Evolutionary conservation across 2,113 vertebrate genomes (phyloP), one percentile per base, ranked within the genome.

Genomic region (Bufo gargarizans): DNA sequence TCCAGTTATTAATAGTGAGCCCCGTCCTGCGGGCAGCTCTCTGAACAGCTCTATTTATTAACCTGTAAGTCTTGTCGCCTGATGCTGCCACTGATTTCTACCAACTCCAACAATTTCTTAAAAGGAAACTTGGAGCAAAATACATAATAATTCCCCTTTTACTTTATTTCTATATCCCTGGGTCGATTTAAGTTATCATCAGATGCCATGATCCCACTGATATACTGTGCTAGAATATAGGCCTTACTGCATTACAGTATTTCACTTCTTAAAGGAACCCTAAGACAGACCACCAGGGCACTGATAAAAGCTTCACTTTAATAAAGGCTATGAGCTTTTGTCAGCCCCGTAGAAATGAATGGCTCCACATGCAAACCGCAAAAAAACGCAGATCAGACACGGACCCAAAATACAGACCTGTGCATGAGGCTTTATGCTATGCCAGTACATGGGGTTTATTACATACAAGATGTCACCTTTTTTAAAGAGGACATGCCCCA

Each of bases 1-100:
- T 89, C 91, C 82, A 1, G 6, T 93, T 92, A 93, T 93, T 93
- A 92, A 93, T 91, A 91, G 91, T 86, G 69, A 90, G 77, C 88
- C 5, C 53, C 53, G 85, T 90, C 88, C 90, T 1, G 0, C 63
- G 88, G 92, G 91, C 87, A 91, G 91, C 89, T 2, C 82, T 89
- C 16, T 7, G 84, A 12, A 77, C 89, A 90, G 76, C 91, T 79
- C 90, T 90, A 93, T 92, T 91, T 90, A 89, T 92, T 93, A 93
- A 84, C 47, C 89, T 88, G 87, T 7, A 55, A 76, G 78, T 77
- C 74, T 47, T 84, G 91, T 90, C 90, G 89, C 49, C 69, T 20
- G 56, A 87, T 79, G 81, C n/a, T 85, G 80, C 69, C 90, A 55
- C 83, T 78, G 86, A 49, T 90, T 79, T 86, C 82, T 82, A 0